Conservation (phyloP, 2,888 invertebrate genomes). For the Deroplatys truncata region DNA sequence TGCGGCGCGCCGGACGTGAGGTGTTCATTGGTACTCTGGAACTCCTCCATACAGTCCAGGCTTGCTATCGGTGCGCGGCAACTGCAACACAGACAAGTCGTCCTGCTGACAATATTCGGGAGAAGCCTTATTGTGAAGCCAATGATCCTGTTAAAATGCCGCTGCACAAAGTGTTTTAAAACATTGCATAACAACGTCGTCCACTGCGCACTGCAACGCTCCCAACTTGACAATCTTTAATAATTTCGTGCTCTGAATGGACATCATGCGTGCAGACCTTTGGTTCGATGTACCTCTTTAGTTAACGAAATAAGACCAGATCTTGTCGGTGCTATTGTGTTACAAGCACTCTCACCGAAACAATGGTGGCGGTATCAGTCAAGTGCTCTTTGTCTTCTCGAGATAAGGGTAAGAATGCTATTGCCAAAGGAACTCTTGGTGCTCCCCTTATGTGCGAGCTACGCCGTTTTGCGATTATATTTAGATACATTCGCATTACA, state of each 20-base stretch:
- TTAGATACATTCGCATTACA: background rate
- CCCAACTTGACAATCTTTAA: no score
- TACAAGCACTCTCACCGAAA: background rate
- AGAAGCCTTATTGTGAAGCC: background rate
- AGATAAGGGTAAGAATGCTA: background rate
- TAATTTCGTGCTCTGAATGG: no score
- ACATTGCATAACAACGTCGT: background rate
- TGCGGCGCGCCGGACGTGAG: conserved; percentile 27
- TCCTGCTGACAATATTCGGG: background rate
- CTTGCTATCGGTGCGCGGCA: conserved; percentile 90
- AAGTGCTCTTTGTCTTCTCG: background rate
- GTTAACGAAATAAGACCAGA: background rate
- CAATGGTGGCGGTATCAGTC: background rate
- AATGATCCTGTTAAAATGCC: background rate
- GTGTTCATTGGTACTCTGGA: conserved; percentile 61
- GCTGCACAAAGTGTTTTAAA: background rate
- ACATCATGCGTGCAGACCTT: no score
- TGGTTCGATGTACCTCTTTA: background rate
- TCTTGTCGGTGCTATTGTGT: background rate
- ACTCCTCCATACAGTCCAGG: conserved; percentile 92
- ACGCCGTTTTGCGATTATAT: background rate
- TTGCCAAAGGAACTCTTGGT: background rate
- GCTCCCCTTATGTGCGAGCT: no score
- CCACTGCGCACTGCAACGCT: no score
- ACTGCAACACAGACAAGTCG: conserved; percentile 49